Evolutionary conservation across 2,888 invertebrate genomes (phyloP).

Genomic region (Podotricha telesiphe): DNA sequence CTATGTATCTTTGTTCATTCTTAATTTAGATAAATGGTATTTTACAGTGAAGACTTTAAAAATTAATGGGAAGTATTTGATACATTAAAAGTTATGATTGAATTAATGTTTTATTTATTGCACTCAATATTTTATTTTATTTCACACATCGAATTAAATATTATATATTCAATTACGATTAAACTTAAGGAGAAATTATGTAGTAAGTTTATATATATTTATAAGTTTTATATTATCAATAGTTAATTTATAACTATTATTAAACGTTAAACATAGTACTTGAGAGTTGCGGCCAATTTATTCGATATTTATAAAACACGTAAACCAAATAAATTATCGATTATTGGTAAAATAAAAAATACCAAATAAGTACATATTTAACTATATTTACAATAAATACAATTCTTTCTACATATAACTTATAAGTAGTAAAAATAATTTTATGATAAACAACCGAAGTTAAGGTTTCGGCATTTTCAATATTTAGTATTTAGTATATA

Average conservation of each 20-base stretch:
- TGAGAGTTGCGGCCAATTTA: not conserved
- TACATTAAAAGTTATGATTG: not conserved
- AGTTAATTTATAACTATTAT: not conserved
- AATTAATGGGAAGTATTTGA: slow-evolving; percentile 26
- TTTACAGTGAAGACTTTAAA: slow-evolving; percentile 54
- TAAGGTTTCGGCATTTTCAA: not conserved
- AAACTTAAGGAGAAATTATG: not conserved
- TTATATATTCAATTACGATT: not conserved
- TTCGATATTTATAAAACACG: not conserved
- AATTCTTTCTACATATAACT: not conserved
- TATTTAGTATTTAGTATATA: slow-evolving; percentile 4
- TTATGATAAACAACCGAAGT: not conserved
- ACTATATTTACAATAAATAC: slow-evolving; percentile 33
- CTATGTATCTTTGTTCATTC: slow-evolving; percentile 68
- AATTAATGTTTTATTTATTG: not conserved
- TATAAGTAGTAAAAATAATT: slow-evolving; percentile 11
- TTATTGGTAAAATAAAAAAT: slow-evolving; percentile 1
- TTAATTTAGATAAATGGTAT: slow-evolving; percentile 53
- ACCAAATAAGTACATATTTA: slow-evolving; percentile 11
- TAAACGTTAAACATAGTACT: not conserved
- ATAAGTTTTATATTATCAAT: too few relatives aligned
- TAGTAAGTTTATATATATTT: not conserved
- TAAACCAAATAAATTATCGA: slow-evolving; percentile 14
- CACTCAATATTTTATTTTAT: not conserved
- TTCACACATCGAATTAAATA: not conserved